A percentile compares a stretch with the other conserved stretches of the same genome.
Evolutionary conservation across 2,888 invertebrate species (phyloP).

Genomic region (Agrotis puta): DNA sequence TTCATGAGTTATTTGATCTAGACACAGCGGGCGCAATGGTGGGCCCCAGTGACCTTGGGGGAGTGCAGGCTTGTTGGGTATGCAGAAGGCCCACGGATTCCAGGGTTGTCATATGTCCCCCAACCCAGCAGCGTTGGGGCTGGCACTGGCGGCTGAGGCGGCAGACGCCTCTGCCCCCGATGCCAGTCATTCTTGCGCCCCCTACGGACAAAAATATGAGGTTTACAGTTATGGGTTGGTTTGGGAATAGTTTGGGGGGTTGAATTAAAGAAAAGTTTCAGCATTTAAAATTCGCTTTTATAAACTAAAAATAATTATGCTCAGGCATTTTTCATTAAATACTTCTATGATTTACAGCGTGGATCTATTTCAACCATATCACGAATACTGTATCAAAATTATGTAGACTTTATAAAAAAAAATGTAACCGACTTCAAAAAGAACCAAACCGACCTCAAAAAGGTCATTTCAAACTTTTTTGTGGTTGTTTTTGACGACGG

Average conservation of each 20-base stretch:
- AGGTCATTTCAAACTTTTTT: too few relatives aligned
- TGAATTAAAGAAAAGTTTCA: too few relatives aligned
- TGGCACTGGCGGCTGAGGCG: slow-evolving; percentile 71
- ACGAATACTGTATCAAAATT: too few relatives aligned
- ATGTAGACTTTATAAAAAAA: too few relatives aligned
- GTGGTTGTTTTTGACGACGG: too few relatives aligned
- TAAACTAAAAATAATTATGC: not conserved
- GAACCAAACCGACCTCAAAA: too few relatives aligned
- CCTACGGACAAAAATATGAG: slow-evolving; percentile 16
- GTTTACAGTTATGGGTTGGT: not conserved
- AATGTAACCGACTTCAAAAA: too few relatives aligned
- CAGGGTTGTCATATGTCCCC: slow-evolving; percentile 98
- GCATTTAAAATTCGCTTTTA: slow-evolving; percentile 3
- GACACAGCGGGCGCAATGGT: slow-evolving; percentile 40
- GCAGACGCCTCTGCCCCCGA: slow-evolving; percentile 84
- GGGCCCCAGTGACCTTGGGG: slow-evolving; percentile 91
- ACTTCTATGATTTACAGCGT: not conserved
- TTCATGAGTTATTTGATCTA: not conserved
- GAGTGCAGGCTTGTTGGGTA: slow-evolving; percentile 85
- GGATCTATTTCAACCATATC: not conserved
- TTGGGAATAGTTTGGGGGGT: too few relatives aligned
- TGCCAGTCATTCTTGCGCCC: slow-evolving; percentile 12
- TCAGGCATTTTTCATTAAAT: not conserved
- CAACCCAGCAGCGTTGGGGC: slow-evolving; percentile 92
- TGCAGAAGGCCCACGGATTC: slow-evolving; percentile 66